Conservation (phyloP, 2,797 vertebrate species). For the Danio kyathit region DNA sequence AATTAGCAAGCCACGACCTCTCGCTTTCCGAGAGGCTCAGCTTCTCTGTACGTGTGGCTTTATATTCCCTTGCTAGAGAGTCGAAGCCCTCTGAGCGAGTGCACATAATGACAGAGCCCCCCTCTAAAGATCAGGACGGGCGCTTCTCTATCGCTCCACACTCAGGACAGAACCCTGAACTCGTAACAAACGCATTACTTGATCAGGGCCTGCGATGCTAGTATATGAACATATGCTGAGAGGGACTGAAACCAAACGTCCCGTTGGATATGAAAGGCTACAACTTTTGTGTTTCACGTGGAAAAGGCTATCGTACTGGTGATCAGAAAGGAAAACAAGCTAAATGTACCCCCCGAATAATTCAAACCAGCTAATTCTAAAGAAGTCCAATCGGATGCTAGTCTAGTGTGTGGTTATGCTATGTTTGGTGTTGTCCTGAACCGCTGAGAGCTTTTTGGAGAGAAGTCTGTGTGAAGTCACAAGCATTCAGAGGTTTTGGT, state of each 20-base stretch:
- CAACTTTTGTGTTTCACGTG: slow-evolving; percentile 50
- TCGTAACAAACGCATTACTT: slow-evolving; percentile 78
- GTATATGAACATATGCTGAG: slow-evolving; percentile 61
- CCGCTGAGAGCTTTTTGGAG: slow-evolving; percentile 78
- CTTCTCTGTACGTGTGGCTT: slow-evolving; percentile 74
- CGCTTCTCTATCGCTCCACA: slow-evolving; percentile 79
- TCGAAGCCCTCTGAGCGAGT: slow-evolving; percentile 75
- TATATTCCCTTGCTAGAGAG: slow-evolving; percentile 77
- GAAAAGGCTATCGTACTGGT: slow-evolving; percentile 50
- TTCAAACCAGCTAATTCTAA: slow-evolving; percentile 18
- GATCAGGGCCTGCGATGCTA: slow-evolving; percentile 73
- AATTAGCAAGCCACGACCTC: slow-evolving; percentile 72
- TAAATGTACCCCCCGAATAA: slow-evolving; percentile 7
- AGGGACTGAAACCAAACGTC: slow-evolving; percentile 69
- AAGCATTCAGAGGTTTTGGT: slow-evolving; percentile 94
- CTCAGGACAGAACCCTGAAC: slow-evolving; percentile 82
- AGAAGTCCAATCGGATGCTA: slow-evolving; percentile 41
- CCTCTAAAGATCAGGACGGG: slow-evolving; percentile 70
- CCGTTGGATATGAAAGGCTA: slow-evolving; percentile 70
- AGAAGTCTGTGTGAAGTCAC: slow-evolving; percentile 91
- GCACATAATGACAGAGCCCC: slow-evolving; percentile 80
- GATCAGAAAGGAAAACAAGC: slow-evolving; percentile 46
- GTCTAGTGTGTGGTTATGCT: slow-evolving; percentile 52
- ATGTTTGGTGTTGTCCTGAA: slow-evolving; percentile 78
- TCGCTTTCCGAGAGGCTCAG: slow-evolving; percentile 63